Evolutionary conservation across 2,888 invertebrate species (phyloP), one percentile per base, ranked within the genome.

Genomic region (Didymodactylos carnosus): DNA sequence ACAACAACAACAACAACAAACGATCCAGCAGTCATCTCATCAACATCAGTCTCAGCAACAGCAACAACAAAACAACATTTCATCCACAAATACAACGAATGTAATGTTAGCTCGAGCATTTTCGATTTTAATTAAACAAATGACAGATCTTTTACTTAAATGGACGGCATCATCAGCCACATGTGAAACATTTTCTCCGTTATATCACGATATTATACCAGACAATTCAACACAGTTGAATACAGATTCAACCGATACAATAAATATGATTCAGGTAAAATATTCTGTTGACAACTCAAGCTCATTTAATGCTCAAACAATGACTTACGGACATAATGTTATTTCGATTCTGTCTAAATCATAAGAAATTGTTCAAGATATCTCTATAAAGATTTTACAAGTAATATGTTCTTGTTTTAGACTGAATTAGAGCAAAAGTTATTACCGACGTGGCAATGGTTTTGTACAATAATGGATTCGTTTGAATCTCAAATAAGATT

Each of bases 381-480:
- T n/a, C n/a, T n/a, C n/a, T n/a, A n/a, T n/a, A n/a, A n/a, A n/a
- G n/a, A n/a, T n/a, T n/a, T n/a, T n/a, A n/a, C n/a, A n/a, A n/a
- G n/a, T n/a, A n/a, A n/a, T n/a, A n/a, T n/a, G n/a, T 16, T 49
- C 19, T 49, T 6, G 7, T 23, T 19, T 29, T 29, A 71, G 40
- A 71, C 23, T 13, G 29, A 62, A 39, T 35, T 74, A 6, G 43
- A 74, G 23, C 23, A 71, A 40, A 25, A 23, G 6, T n/a, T 74
- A 23, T 43, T n/a, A 23, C 29, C 51, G 1, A 94, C 93, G 0
- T 98, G 97, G 97, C 91, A 93, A 82, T 98, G 98, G 98, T 86
- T 98, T 72, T 87, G 94, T 77, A 91, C 91, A 0, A 92, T 97
- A 3, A 93, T 98, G 94, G 98, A 98, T 81, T 91, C 94, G 1